phyloP scores from a whole-genome alignment of 2,797 vertebrate species.

The Arnoldichthys spilopterus region DNA sequence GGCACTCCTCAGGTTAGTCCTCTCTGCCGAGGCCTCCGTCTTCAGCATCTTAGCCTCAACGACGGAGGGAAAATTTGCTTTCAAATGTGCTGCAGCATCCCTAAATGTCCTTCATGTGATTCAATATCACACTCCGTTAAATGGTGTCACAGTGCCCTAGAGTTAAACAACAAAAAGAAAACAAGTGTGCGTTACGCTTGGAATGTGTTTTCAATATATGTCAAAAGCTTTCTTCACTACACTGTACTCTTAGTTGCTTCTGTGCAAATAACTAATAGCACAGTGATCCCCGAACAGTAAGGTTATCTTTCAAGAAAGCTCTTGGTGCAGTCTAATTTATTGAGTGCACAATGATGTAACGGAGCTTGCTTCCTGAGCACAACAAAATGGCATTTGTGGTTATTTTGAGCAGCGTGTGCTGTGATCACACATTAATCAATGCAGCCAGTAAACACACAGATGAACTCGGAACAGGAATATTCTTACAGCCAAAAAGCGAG shows the following conservation, averaged over 20 bases:
- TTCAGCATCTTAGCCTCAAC: constrained; percentile 95
- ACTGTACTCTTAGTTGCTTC: neutral
- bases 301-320: constrained; percentile 29
- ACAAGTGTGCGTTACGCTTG: neutral
- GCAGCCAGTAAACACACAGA: constrained; percentile 12
- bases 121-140: constrained; percentile 52
- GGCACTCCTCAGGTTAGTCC: constrained; percentile 94
- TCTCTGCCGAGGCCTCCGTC: constrained; percentile 94
- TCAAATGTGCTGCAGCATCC: constrained; percentile 58
- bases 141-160: constrained; percentile 23
- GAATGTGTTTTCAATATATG: neutral
- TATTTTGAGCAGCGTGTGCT: constrained; percentile 14
- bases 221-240: neutral
- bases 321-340: constrained; percentile 47
- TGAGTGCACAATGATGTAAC: constrained; percentile 41
- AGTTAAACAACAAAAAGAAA: neutral
- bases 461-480: constrained; percentile 27
- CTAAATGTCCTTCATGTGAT: constrained; percentile 21
- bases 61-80: constrained; percentile 75
- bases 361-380: constrained; percentile 17
- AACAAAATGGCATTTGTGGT: constrained; percentile 30
- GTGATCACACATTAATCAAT: constrained; percentile 20
- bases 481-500: neutral
- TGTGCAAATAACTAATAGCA: constrained; percentile 7
- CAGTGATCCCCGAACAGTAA: constrained; percentile 11